Conservation (phyloP, 1,140 invertebrate genomes). For the Neodiprion lecontei region DNA sequence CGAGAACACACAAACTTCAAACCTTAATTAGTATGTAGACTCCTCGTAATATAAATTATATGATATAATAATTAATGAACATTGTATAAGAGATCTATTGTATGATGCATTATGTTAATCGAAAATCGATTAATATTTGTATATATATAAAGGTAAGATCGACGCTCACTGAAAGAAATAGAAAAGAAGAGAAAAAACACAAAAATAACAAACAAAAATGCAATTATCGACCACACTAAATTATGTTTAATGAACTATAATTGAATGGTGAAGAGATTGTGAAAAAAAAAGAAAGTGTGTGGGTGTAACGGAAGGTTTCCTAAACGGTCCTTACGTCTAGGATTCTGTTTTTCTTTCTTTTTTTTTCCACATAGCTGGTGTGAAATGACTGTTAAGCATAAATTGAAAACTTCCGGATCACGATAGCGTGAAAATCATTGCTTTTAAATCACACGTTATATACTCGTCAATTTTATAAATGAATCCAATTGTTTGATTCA, state of each 20-base stretch:
- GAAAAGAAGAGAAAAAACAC: too few species aligned
- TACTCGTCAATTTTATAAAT: too few species aligned
- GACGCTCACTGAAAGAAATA: neutral
- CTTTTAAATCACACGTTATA: too few species aligned
- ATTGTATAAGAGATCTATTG: neutral
- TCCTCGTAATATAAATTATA: neutral
- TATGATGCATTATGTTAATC: neutral
- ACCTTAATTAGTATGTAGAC: neutral
- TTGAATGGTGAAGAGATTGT: neutral
- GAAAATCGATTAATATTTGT: neutral
- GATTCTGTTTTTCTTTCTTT: too few species aligned
- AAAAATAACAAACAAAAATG: neutral
- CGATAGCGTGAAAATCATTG: too few species aligned
- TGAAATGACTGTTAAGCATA: too few species aligned
- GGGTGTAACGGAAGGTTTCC: constrained; percentile 35
- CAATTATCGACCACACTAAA: constrained; percentile 1
- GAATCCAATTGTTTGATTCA: too few species aligned
- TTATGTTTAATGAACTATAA: neutral
- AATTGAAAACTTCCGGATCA: too few species aligned
- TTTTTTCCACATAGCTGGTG: too few species aligned
- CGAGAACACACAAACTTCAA: neutral
- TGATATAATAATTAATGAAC: neutral
- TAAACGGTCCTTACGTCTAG: neutral
- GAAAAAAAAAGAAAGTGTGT: constrained; percentile 21
- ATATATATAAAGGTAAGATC: neutral